A percentile compares a stretch with the other conserved stretches of the same genome.
phyloP scores from a whole-genome alignment of 2,888 invertebrate genomes.

The Leucoma salicis region DNA sequence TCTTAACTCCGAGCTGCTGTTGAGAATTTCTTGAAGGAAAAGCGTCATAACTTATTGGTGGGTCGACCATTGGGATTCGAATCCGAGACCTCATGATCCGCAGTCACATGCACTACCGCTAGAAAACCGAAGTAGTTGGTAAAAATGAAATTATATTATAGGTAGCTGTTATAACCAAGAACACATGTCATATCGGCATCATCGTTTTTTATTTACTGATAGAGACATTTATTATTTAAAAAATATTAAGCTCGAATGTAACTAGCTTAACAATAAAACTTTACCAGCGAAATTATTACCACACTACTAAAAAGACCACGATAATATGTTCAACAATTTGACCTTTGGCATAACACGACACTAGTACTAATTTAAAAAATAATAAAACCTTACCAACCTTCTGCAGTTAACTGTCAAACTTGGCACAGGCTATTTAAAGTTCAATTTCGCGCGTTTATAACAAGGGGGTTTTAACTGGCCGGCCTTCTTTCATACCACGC shows the following conservation, averaged over 20 bases:
- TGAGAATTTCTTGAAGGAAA: too few species aligned
- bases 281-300: not conserved
- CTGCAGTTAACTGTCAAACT: constrained; percentile 26
- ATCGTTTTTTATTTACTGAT: too few species aligned
- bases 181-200: too few species aligned
- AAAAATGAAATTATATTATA: too few species aligned
- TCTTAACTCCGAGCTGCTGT: too few species aligned
- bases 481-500: constrained; percentile 45
- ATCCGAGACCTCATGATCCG: too few species aligned
- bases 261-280: not conserved
- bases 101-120: too few species aligned
- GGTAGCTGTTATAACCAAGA: too few species aligned
- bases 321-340: constrained; percentile 41
- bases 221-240: too few species aligned
- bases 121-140: too few species aligned
- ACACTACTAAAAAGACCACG: constrained; percentile 29
- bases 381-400: constrained; percentile 18
- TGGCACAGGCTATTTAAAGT: constrained; percentile 22
- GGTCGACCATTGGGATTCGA: too few species aligned
- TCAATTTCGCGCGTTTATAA: constrained; percentile 14
- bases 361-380: constrained; percentile 37
- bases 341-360: constrained; percentile 32
- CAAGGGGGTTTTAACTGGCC: constrained; percentile 34
- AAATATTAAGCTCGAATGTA: not conserved
- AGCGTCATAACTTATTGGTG: too few species aligned